Evolutionary conservation across 2,113 vertebrate genomes (phyloP).

Genomic region (Hippocampus guttulatus): DNA sequence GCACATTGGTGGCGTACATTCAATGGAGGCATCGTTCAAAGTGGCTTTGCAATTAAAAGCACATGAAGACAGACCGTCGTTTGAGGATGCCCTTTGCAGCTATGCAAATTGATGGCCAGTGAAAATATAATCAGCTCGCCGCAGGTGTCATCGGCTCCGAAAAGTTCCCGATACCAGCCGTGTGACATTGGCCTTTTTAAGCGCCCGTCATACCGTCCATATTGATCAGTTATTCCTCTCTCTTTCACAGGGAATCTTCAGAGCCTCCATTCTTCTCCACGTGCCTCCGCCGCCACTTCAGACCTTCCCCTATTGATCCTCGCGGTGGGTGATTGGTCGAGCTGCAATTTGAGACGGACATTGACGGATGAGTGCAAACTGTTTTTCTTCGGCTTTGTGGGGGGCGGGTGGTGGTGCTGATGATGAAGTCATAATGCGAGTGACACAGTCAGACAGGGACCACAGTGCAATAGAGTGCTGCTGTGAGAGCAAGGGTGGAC

Average conservation of each 20-base stretch:
- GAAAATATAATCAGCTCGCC: slow-evolving; percentile 33
- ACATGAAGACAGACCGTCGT: slow-evolving; percentile 34
- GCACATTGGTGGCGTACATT: slow-evolving; percentile 28
- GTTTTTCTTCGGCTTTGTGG: slow-evolving; percentile 68
- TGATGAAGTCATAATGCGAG: slow-evolving; percentile 74
- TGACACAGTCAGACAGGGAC: slow-evolving; percentile 66
- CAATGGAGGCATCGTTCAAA: slow-evolving; percentile 34
- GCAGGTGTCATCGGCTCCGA: slow-evolving; percentile 27
- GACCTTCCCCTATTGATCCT: slow-evolving; percentile 79
- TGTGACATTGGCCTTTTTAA: slow-evolving; percentile 64
- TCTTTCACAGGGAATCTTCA: slow-evolving; percentile 69
- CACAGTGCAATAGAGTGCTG: slow-evolving; percentile 57
- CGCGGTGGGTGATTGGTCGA: slow-evolving; percentile 79
- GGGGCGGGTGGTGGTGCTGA: background rate
- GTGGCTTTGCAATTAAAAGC: slow-evolving; percentile 51
- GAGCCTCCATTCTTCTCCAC: slow-evolving; percentile 66
- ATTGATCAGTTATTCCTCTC: slow-evolving; percentile 77
- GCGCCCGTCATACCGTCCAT: slow-evolving; percentile 60
- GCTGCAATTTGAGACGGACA: slow-evolving; percentile 78
- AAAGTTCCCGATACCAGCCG: slow-evolving; percentile 23
- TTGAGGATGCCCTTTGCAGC: slow-evolving; percentile 44
- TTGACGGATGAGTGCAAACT: slow-evolving; percentile 80
- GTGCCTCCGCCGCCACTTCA: slow-evolving; percentile 55
- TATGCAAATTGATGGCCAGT: slow-evolving; percentile 43
- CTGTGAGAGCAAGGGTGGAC: slow-evolving; percentile 14